Evolutionary conservation across 1,140 invertebrate species (phyloP).

Genomic region (Gonatopus flavifemur): DNA sequence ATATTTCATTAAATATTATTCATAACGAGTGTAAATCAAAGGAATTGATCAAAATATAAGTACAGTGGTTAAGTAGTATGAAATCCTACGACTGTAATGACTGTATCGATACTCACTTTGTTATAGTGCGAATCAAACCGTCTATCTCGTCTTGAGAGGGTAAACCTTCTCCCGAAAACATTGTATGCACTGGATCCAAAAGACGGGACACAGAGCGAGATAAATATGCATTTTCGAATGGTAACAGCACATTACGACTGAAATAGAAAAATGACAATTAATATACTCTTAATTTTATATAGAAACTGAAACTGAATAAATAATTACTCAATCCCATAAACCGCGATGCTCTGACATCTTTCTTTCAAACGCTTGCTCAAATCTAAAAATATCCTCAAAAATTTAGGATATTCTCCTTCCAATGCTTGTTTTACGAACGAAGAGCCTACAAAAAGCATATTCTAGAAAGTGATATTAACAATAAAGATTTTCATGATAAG

Average conservation of each 20-base stretch:
- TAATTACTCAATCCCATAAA: slow-evolving; percentile 45
- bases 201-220: slow-evolving; percentile 81
- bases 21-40: too few relatives aligned
- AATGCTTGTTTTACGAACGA: slow-evolving; percentile 81
- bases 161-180: slow-evolving; percentile 68
- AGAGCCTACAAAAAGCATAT: slow-evolving; percentile 49
- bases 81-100: slow-evolving; percentile 6
- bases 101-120: slow-evolving; percentile 63
- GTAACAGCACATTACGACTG: slow-evolving; percentile 58
- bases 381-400: slow-evolving; percentile 71
- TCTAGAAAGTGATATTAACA: background rate
- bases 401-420: slow-evolving; percentile 86
- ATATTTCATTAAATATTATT: too few relatives aligned
- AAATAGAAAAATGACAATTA: slow-evolving; percentile 20
- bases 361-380: slow-evolving; percentile 64
- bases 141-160: slow-evolving; percentile 72
- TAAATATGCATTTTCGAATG: slow-evolving; percentile 86
- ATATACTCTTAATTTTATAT: slow-evolving; percentile 16
- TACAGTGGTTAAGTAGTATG: background rate
- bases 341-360: slow-evolving; percentile 43
- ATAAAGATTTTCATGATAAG: background rate
- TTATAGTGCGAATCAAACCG: slow-evolving; percentile 67
- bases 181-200: slow-evolving; percentile 82
- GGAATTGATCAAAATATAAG: background rate
- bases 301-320: background rate